phyloP scores from a whole-genome alignment of 1,140 invertebrate genomes.

The Hylyphantes graminicola region DNA sequence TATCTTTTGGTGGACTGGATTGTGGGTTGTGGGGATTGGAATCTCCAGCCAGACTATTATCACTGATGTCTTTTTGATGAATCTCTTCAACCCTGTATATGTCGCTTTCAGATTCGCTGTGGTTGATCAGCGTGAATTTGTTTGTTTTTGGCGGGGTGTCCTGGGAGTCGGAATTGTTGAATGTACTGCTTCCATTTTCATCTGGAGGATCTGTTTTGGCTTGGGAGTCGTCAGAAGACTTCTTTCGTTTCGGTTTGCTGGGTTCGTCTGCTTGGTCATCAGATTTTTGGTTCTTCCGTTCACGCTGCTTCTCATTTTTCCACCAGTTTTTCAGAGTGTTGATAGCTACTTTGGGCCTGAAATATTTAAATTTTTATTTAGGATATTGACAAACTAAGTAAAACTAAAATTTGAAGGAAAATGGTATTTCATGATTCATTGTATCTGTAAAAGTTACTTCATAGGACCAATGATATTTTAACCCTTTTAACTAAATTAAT shows the following conservation, averaged over 20 bases:
- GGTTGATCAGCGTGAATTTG: conserved; percentile 40
- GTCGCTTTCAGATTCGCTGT: conserved; percentile 50
- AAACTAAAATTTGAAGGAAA: neutral
- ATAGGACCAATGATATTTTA: neutral
- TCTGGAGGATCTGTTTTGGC: conserved; percentile 1
- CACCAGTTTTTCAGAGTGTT: conserved; percentile 67
- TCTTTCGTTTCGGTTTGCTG: conserved; percentile 28
- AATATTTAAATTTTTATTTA: neutral
- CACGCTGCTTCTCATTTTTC: conserved; percentile 68
- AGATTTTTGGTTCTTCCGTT: conserved; percentile 58
- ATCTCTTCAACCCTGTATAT: neutral
- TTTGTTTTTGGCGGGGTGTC: conserved; percentile 23
- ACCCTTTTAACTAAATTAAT: no score
- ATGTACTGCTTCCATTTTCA: conserved; percentile 3
- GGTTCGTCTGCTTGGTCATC: conserved; percentile 23
- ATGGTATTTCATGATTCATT: neutral
- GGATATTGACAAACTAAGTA: neutral
- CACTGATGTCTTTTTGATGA: conserved; percentile 19
- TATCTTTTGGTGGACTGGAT: neutral
- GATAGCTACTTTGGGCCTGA: conserved; percentile 65
- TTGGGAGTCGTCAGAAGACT: neutral
- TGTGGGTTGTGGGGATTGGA: neutral
- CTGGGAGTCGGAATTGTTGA: conserved; percentile 29
- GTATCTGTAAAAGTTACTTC: neutral
- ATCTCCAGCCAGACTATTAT: conserved; percentile 16